Evolutionary conservation across 92 coral and sea anemone genomes (phyloP).

Genomic region (Palythoa grandiflora): DNA sequence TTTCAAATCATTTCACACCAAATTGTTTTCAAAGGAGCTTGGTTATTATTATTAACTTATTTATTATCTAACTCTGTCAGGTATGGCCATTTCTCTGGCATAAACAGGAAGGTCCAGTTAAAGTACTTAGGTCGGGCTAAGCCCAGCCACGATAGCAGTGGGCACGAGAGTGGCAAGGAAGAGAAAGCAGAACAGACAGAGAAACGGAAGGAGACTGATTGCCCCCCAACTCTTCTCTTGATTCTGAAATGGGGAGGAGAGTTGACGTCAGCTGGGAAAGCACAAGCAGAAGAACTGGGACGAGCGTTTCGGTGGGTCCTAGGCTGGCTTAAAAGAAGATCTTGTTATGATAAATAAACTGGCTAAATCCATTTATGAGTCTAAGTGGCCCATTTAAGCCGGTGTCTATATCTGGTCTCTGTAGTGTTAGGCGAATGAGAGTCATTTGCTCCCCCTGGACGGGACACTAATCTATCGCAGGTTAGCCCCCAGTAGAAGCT

Average conservation of each 20-base stretch:
- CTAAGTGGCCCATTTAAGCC: too few species aligned
- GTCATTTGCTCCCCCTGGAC: too few species aligned
- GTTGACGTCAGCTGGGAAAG: slow-evolving; percentile 89
- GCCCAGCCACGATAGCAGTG: slow-evolving; percentile 69
- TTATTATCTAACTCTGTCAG: slow-evolving; percentile 37
- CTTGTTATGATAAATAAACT: too few species aligned
- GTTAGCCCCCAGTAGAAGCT: too few species aligned
- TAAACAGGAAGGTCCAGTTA: slow-evolving; percentile 95
- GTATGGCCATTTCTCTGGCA: slow-evolving; percentile 99
- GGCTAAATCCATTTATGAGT: too few species aligned
- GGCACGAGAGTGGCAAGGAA: slow-evolving; percentile 47
- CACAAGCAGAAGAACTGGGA: slow-evolving; percentile 95
- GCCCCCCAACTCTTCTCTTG: slow-evolving; percentile 72
- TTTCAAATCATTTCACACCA: too few species aligned
- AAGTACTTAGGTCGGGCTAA: slow-evolving; percentile 86
- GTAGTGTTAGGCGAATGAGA: too few species aligned
- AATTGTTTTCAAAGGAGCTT: too few species aligned
- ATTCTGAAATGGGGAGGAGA: slow-evolving; percentile 99
- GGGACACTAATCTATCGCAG: too few species aligned
- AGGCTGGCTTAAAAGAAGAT: too few species aligned
- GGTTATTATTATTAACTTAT: too few species aligned
- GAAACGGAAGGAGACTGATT: slow-evolving; percentile 30
- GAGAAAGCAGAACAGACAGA: slow-evolving; percentile 63
- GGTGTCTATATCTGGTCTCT: too few species aligned
- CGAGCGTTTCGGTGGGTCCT: slow-evolving; percentile 84